Conservation (phyloP, 2,797 vertebrate genomes). For the Potorous gilbertii region DNA sequence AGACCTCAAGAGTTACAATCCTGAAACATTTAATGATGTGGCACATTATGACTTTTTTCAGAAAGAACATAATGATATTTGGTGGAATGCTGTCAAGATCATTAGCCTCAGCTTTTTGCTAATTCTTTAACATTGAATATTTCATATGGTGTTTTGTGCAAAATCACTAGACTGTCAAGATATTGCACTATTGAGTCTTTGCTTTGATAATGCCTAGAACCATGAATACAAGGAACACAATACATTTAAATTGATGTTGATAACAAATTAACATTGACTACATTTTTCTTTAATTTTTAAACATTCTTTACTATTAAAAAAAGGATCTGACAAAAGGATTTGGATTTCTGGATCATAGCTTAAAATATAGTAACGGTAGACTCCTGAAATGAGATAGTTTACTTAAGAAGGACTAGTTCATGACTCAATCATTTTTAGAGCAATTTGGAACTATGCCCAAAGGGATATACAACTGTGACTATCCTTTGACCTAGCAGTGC, state of each 20-base stretch:
- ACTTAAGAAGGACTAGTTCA: neutral
- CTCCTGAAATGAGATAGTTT: neutral
- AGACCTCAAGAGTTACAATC: conserved; percentile 8
- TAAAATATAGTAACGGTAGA: neutral
- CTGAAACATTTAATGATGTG: conserved; percentile 8
- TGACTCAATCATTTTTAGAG: neutral
- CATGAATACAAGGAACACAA: conserved; percentile 7
- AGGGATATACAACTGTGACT: neutral
- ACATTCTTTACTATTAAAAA: neutral
- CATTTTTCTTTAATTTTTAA: neutral
- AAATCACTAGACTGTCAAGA: neutral
- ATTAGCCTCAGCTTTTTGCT: conserved; percentile 1
- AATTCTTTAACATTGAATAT: conserved; percentile 39
- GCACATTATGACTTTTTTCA: conserved; percentile 41
- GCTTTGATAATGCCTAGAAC: neutral
- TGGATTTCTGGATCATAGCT: neutral
- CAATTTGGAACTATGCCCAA: neutral
- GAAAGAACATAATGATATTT: conserved; percentile 48
- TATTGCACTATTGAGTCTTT: neutral
- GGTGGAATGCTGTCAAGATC: neutral
- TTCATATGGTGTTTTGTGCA: conserved; percentile 20
- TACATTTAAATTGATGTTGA: neutral
- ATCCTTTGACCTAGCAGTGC: neutral
- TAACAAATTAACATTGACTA: neutral
- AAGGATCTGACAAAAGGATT: neutral